phyloP scores from a whole-genome alignment of 2,888 invertebrate genomes.

The Frankliniella intonsa region DNA sequence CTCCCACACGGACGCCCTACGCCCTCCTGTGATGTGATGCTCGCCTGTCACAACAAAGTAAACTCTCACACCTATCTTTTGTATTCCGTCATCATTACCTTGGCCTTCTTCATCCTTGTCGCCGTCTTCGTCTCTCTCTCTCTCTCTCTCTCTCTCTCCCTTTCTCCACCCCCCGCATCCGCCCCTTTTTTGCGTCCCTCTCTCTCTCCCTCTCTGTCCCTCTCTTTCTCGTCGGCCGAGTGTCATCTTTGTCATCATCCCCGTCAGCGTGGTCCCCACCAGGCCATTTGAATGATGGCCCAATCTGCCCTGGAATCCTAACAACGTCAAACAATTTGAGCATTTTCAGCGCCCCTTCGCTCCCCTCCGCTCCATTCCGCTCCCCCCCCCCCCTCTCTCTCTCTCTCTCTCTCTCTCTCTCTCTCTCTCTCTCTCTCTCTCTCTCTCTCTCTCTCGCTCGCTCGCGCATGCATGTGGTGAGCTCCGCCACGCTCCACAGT shows the following conservation, averaged over 20 bases:
- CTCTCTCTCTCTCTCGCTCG: background rate
- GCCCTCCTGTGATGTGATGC: background rate
- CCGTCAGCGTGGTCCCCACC: background rate
- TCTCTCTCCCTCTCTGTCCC: too few species aligned
- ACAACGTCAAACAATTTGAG: slow-evolving; percentile 25
- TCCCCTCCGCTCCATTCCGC: background rate
- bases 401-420: background rate
- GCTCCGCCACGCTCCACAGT: background rate
- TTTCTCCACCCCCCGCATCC: too few species aligned
- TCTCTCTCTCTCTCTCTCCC: too few species aligned
- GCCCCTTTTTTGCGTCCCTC: too few species aligned
- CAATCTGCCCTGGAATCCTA: slow-evolving; percentile 26
- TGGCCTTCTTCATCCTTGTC: too few species aligned
- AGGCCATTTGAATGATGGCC: slow-evolving; percentile 21
- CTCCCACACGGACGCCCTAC: background rate
- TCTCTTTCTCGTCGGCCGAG: background rate
- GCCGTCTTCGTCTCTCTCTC: too few species aligned
- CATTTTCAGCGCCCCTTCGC: background rate
- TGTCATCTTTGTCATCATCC: background rate
- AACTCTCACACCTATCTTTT: background rate
- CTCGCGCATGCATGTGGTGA: background rate
- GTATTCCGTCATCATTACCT: too few species aligned
- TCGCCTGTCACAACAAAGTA: slow-evolving; percentile 15
- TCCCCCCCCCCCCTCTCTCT: background rate
- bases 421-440: background rate